Evolutionary conservation across 2,888 invertebrate species (phyloP).

Genomic region (Sisyra nigra): DNA sequence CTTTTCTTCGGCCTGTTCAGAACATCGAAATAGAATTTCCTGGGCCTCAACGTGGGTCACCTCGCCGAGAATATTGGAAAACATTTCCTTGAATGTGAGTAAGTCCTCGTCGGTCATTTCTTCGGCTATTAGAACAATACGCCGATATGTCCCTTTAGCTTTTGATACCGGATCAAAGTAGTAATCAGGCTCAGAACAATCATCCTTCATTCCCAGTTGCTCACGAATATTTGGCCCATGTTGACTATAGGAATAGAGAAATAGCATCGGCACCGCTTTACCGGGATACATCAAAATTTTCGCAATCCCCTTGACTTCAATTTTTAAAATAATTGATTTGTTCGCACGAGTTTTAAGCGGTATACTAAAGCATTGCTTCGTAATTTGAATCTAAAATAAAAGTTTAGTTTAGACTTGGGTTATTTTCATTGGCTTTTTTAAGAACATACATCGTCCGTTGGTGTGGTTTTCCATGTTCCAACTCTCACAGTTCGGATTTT

Average conservation of each 20-base stretch:
- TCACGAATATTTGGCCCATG: conserved; percentile 54
- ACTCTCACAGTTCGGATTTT: conserved; percentile 65
- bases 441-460: conserved; percentile 47
- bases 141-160: conserved; percentile 48
- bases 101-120: conserved; percentile 48
- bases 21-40: conserved; percentile 61
- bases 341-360: conserved; percentile 37
- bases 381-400: too few relatives aligned
- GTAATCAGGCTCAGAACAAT: conserved; percentile 21
- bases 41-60: conserved; percentile 62
- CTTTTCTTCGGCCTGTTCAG: conserved; percentile 17
- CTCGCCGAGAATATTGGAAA: conserved; percentile 46
- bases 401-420: too few relatives aligned
- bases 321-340: conserved; percentile 42
- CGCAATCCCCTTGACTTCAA: conserved; percentile 52
- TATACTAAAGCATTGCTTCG: conserved; percentile 30
- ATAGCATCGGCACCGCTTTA: conserved; percentile 58
- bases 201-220: conserved; percentile 46
- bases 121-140: conserved; percentile 63
- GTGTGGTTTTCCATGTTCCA: conserved; percentile 68
- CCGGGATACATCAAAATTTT: conserved; percentile 65
- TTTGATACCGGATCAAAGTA: conserved; percentile 45
- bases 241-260: conserved; percentile 55
- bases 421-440: too few relatives aligned
- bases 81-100: conserved; percentile 44